phyloP scores from a whole-genome alignment of 1,140 invertebrate genomes.

The Linepithema humile region DNA sequence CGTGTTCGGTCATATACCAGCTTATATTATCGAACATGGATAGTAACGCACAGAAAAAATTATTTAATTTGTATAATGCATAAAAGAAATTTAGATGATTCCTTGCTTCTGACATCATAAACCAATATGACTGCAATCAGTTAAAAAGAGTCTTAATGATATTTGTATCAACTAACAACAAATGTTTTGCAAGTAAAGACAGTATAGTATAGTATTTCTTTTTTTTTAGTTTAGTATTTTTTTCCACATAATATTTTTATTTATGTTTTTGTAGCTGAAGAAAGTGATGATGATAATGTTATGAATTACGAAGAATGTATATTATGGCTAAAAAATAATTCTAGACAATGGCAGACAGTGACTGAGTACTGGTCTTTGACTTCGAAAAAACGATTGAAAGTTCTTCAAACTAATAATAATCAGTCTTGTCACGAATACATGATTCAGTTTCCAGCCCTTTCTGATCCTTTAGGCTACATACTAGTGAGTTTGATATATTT shows the following conservation, averaged over 20 bases:
- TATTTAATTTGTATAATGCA: neutral
- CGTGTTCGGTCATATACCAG: neutral
- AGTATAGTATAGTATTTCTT: no score
- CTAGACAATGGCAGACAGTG: neutral
- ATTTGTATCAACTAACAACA: neutral
- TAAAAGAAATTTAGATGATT: neutral
- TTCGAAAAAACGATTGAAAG: neutral
- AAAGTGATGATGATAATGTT: neutral
- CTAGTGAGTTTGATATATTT: neutral
- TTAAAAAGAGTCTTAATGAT: neutral
- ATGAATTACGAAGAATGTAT: neutral
- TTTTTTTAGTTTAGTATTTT: no score
- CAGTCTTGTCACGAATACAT: slow-evolving; percentile 6
- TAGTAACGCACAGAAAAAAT: neutral
- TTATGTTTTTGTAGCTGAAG: neutral
- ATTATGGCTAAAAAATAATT: neutral
- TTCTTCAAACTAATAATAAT: neutral
- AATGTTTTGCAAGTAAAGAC: neutral
- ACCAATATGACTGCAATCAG: neutral
- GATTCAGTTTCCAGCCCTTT: neutral
- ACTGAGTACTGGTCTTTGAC: neutral
- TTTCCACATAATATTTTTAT: neutral
- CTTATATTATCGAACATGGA: neutral
- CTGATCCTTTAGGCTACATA: neutral
- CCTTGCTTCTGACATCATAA: neutral